Percentiles rank a stretch among this genome's conserved stretches.
These are phyloP conservation scores for Drosophila kanekoi DNA, from an alignment of 2,888 invertebrate genomes.

Conservation along the genomic window DNA sequence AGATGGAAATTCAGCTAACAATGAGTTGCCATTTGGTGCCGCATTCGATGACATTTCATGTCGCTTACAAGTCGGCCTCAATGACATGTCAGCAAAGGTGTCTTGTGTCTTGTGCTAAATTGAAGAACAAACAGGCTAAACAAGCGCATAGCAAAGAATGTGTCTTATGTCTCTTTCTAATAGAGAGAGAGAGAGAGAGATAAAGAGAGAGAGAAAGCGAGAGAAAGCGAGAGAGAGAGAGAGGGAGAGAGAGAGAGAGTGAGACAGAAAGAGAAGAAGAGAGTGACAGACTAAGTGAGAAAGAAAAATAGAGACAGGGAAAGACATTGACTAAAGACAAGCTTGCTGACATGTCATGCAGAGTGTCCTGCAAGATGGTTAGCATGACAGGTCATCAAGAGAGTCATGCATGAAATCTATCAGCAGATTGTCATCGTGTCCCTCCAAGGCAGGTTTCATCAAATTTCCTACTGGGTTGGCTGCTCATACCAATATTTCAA, in stretches of 20 bases:
- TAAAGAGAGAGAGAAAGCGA: too few species aligned
- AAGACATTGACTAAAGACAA: too few species aligned
- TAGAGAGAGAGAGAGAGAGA: too few species aligned
- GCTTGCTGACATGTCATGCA: too few species aligned
- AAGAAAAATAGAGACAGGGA: neutral
- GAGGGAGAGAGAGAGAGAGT: too few species aligned
- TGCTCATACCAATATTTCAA: constrained; percentile 1
- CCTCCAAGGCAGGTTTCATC: neutral
- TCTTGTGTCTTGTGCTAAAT: neutral
- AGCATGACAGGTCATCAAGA: neutral
- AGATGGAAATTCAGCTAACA: constrained; percentile 1
- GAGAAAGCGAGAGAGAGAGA: too few species aligned
- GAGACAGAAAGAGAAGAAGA: neutral
- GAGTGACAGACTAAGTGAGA: too few species aligned
- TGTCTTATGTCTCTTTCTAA: too few species aligned
- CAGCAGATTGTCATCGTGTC: neutral
- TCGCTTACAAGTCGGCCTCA: neutral
- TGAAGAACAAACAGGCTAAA: too few species aligned
- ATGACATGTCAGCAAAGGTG: neutral
- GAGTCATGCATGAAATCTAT: neutral
- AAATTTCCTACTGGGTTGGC: constrained; percentile 8
- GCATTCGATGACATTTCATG: too few species aligned
- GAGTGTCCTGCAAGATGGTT: neutral
- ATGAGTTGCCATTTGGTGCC: too few species aligned
- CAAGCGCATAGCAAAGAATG: too few species aligned